Base-by-base conservation (phyloP, 1,140 invertebrate species). In the Globodera ellingtonae region DNA sequence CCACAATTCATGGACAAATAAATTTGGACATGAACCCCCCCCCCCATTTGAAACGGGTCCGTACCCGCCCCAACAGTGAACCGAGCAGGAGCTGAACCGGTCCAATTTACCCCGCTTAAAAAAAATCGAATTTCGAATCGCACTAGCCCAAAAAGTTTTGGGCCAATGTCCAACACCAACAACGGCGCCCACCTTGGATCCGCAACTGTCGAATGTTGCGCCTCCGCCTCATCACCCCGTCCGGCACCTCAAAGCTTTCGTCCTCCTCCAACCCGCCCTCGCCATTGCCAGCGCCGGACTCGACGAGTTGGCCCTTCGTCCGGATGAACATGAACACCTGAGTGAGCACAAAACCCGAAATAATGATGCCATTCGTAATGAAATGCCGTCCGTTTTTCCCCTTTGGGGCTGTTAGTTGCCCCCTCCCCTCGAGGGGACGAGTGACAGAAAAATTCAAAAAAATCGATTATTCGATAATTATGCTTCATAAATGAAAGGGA, bases 231-330 rank as follows among this genome's bases (percentile, higher is more conserved):
- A 77, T 77, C 48, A 48, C 50, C 44, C 35, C 9, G 4, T 77
- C 75, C 21, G 75, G 75, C 52, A 77, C 21, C 69, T 77, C 56
- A 77, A 77, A 77, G 67, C 75, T 77, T n/a, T 76, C 67, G 69
- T 77, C 75, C 69, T 47, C 35, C 65, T 77, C 69, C 69, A 77
- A 67, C 10, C 75, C 75, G 1, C 75, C 75, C 46, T 77, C 75
- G 56, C 13, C 56, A 62, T 15, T 15, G 56, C 13, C 56, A 18
- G 13, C 46, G 52, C 7, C 74, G 18, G 44, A 77, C 21, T 62
- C 69, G 5, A 46, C 21, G 10, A 77, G 50, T 48, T 21, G 46
- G 48, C 69, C 46, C 10, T 35, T 67, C 18, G 75, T 50, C 65
- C 69, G 65, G 46, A 77, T 77, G 50, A 77, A 77, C 75, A 77